A percentile compares a stretch with the other conserved stretches of the same genome.
These are phyloP conservation scores for Gopherus evgoodei DNA, from an alignment of 2,113 vertebrate species.

Conservation along the genomic window DNA sequence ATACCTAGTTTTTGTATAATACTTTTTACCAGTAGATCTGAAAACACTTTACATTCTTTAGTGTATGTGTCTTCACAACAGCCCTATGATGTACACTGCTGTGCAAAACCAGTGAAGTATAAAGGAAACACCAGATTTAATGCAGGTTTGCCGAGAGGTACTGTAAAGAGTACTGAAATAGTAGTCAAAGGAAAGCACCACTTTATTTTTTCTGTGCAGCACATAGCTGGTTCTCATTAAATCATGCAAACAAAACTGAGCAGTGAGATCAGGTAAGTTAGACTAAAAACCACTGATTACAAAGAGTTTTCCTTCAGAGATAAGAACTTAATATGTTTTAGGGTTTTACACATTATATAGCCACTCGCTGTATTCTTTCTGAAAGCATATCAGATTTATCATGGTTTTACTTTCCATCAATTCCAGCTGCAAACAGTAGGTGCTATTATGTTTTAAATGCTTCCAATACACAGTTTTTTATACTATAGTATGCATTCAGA, in stretches of 20 bases:
- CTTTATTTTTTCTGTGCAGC: background rate
- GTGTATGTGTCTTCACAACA: rapidly evolving
- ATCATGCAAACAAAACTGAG: background rate
- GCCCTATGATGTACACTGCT: background rate
- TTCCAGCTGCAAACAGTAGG: background rate
- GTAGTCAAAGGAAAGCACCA: rapidly evolving
- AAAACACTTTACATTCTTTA: background rate
- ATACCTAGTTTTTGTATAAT: background rate
- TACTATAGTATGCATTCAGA: rapidly evolving
- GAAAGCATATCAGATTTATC: background rate
- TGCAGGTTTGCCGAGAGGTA: background rate
- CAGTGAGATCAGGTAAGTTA: background rate
- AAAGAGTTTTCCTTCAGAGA: background rate
- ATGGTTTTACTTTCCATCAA: background rate
- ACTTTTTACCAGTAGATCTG: background rate
- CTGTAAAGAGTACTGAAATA: background rate
- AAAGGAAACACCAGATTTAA: background rate
- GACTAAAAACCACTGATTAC: background rate
- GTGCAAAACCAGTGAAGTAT: background rate
- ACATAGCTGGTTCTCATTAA: background rate
- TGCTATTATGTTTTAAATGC: background rate
- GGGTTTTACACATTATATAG: background rate
- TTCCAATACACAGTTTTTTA: background rate
- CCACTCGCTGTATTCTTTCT: background rate
- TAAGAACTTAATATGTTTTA: background rate